Evolutionary conservation across 2,888 invertebrate genomes (phyloP), one percentile per base, ranked within the genome.

Genomic region (Cordylochernes scorpioides): DNA sequence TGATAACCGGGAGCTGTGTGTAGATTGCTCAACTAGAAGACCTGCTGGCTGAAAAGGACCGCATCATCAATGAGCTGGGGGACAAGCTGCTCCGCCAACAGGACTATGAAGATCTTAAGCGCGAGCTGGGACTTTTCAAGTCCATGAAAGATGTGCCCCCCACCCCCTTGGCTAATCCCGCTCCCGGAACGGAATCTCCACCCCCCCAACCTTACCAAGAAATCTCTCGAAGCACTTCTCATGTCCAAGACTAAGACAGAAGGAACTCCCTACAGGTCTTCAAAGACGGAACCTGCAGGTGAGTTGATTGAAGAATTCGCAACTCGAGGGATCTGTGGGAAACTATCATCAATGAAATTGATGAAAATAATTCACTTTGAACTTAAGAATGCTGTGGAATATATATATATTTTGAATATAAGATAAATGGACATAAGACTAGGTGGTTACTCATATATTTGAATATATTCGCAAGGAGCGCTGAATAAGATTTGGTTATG

Each of bases 31-130:
- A 74, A 46, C 63, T 91, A 38, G 84, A 91, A 52, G 82, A 86
- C 53, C 66, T 80, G 51, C 58, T 82, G 44, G 77, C 78, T 52
- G 72, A 71, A 51, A 77, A 78, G 55, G 66, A 72, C 47, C 72
- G 74, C 53, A 72, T 72, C 54, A 78, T 82, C 46, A 65, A 64
- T 41, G 62, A 75, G 50, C 61, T 84, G 44, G 78, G 91, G 55
- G 69, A 71, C 30, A 65, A 71, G 49, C 63, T 91, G 39, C 75
- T 77, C 47, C 63, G 67, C 39, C 84, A 86, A 55, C 62, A 72
- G 44, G 86, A 88, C 60, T 86, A 86, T 54, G 82, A 84, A 37
- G 84, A 84, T 43, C 63, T 86, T 46, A 84, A 82, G 57, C 60
- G 80, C 45, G 84, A 88, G 59, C 65, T 86, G 49, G 50, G 49